Evolutionary conservation across 2,113 vertebrate genomes (phyloP), one percentile per base, ranked within the genome.

Genomic region (Thunnus maccoyii): DNA sequence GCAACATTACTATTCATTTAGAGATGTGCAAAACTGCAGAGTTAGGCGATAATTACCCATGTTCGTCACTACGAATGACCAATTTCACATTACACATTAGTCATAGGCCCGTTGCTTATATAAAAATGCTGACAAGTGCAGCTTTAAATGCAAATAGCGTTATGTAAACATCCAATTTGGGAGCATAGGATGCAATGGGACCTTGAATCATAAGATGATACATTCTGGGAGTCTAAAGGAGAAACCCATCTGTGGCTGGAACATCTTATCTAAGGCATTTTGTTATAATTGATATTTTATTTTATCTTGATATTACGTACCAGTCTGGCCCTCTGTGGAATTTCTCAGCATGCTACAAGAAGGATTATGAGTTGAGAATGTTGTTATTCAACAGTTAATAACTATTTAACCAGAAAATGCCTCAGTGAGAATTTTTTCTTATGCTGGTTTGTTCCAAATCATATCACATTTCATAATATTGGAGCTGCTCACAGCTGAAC

Each of bases 391-490:
- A 60, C 25, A 51, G 50, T 69, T 82, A 60, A 60, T 60, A 70
- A 69, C 48, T 12, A 75, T 78, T 60, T 74, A 65, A 63, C 27
- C 7, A 12, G n/a, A 17, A 52, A 62, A 70, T 1, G 11, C 50
- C 18, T 30, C 55, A 30, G 3, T 2, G 3, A 68, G 30, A 60
- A 15, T 22, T 41, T 5, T 32, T 80, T 63, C 76, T 52, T 68
- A 52, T 9, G 30, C 9, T 8, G 25, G 14, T 47, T 30, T 55
- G 25, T 14, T 63, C 22, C 15, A 56, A 81, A 85, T 69, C 36
- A 62, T 77, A 80, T 82, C 58, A n/a, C 20, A 80, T 76, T 75
- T 80, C 56, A 72, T 52, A 50, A 85, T n/a, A 41, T 41, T 41
- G 36, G 6, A 9, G 36, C 36, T 41, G 2, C 7, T 41, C 36